Percentiles rank a stretch among this genome's conserved stretches.
Conservation (phyloP, 2,888 invertebrate species). For the Coleophora flavipennella region DNA sequence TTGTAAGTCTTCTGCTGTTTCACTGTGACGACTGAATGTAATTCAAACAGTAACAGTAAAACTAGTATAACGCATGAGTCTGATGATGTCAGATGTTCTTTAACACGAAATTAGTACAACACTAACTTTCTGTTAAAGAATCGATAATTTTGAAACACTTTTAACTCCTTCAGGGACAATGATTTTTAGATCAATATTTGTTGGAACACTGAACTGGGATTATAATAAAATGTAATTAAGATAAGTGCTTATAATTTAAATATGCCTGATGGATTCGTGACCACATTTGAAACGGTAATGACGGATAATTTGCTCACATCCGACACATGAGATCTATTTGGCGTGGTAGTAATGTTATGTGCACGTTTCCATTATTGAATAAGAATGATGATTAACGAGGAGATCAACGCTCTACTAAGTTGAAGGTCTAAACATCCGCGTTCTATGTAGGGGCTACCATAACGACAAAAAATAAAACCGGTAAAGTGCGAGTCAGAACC, state of each 20-base stretch:
- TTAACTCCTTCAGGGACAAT: too few species aligned
- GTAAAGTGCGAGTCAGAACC: too few species aligned
- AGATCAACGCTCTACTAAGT: neutral
- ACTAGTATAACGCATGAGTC: too few species aligned
- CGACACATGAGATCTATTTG: neutral
- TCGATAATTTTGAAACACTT: constrained; percentile 32
- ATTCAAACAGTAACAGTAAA: constrained; percentile 44
- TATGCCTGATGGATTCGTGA: too few species aligned
- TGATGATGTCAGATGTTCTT: constrained; percentile 47
- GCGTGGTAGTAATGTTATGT: neutral
- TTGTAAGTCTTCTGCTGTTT: constrained; percentile 31
- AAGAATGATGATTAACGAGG: constrained; percentile 15
- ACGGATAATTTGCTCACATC: too few species aligned
- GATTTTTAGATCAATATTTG: too few species aligned
- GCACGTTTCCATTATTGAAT: constrained; percentile 13
- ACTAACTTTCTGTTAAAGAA: constrained; percentile 30
- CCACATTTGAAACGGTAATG: too few species aligned
- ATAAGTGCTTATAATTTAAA: too few species aligned
- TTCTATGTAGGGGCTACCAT: neutral
- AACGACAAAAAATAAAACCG: too few species aligned
- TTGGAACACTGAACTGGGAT: too few species aligned
- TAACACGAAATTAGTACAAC: constrained; percentile 42
- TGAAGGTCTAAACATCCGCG: constrained; percentile 10
- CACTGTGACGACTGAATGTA: constrained; percentile 23
- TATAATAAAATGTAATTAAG: too few species aligned